Conservation (phyloP, 2,888 invertebrate species). For the Leptinotarsa rubiginosa region DNA sequence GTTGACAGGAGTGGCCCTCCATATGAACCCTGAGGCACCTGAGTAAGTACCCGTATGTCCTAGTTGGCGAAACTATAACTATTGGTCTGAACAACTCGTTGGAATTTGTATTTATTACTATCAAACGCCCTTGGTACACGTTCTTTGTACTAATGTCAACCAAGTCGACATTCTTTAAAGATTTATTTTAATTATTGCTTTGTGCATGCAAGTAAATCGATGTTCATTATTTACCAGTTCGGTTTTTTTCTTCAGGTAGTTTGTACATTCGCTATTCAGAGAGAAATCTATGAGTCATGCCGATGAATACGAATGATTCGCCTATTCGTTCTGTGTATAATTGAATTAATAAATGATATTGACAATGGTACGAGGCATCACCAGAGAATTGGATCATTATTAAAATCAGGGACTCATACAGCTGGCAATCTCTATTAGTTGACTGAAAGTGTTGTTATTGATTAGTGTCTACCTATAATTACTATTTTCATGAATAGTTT, state of each 20-base stretch:
- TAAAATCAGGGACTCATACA: no score
- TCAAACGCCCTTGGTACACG: conserved; percentile 18
- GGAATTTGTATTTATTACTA: conserved; percentile 2
- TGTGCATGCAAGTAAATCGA: conserved; percentile 4
- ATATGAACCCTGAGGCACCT: conserved; percentile 47
- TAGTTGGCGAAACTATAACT: conserved; percentile 10
- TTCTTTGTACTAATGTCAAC: conserved; percentile 32
- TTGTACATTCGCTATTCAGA: conserved; percentile 2
- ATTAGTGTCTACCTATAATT: no score
- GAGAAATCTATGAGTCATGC: conserved; percentile 1
- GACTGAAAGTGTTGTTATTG: no score
- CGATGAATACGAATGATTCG: background rate
- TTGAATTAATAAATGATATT: background rate
- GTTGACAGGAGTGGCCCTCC: conserved; percentile 42
- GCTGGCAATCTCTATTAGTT: no score
- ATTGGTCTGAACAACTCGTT: background rate
- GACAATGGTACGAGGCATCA: no score
- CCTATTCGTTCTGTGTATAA: background rate
- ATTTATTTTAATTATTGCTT: conserved; percentile 37
- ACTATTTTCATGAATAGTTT: no score
- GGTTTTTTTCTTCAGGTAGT: background rate
- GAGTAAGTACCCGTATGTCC: conserved; percentile 42
- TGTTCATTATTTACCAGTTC: background rate
- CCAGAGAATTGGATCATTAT: no score
- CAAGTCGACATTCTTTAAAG: conserved; percentile 35